phyloP scores from a whole-genome alignment of 2,797 vertebrate species.

The Schizopygopsis pylzovi region DNA sequence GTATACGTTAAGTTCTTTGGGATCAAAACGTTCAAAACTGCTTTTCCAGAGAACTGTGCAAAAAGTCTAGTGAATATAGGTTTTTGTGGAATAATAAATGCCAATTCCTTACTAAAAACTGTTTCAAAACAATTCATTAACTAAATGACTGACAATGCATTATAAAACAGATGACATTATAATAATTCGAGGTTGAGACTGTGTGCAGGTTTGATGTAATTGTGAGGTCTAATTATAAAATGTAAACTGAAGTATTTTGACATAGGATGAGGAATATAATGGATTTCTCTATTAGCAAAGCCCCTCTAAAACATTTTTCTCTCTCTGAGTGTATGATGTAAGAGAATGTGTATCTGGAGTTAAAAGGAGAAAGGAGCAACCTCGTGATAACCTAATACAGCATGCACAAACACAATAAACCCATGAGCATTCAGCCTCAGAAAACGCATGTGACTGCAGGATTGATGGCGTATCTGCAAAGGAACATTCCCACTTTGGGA shows the following conservation, averaged over 20 bases:
- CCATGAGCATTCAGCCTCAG: not conserved
- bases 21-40: not conserved
- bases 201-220: conserved; percentile 39
- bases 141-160: not conserved
- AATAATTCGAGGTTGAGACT: not conserved
- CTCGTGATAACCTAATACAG: not conserved
- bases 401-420: conserved; percentile 6
- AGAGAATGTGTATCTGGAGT: conserved; percentile 58
- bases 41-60: not conserved
- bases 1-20: not conserved
- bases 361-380: conserved; percentile 35
- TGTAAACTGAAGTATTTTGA: conserved; percentile 44
- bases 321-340: conserved; percentile 63
- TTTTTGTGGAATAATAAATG: not conserved
- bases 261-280: conserved; percentile 41
- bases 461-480: not conserved
- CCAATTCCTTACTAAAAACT: not conserved
- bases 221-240: conserved; percentile 52
- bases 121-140: conserved; percentile 9
- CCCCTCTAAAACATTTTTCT: conserved; percentile 45
- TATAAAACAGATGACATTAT: not conserved
- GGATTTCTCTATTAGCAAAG: conserved; percentile 40
- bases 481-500: not conserved
- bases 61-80: not conserved
- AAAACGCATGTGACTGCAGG: not conserved